A percentile compares a stretch with the other conserved stretches of the same genome.
These are phyloP conservation scores for Athalia cordata DNA, from an alignment of 2,888 invertebrate genomes.

Conservation along the genomic window DNA sequence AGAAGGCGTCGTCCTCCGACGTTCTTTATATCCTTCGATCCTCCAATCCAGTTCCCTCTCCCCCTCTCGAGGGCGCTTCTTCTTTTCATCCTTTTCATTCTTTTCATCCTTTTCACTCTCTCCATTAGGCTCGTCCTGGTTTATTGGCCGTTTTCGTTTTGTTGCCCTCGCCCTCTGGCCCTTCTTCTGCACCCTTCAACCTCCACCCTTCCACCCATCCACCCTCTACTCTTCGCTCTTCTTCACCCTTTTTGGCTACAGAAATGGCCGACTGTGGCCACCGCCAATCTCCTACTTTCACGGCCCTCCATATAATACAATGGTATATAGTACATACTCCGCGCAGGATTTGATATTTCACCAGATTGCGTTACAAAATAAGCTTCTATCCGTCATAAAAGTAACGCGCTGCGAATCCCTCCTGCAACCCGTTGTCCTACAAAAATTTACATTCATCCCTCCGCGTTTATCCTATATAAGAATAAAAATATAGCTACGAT, in stretches of 20 bases:
- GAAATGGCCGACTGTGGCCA: too few relatives aligned
- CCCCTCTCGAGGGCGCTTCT: slow-evolving; percentile 1
- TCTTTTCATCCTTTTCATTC: slow-evolving; percentile 34
- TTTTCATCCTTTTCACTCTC: slow-evolving; percentile 33
- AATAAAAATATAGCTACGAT: too few relatives aligned
- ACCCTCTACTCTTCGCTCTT: neutral
- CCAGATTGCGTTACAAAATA: slow-evolving; percentile 27
- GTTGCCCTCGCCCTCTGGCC: neutral
- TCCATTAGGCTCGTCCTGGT: slow-evolving; percentile 39
- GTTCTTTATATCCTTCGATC: neutral
- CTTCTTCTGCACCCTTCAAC: slow-evolving; percentile 23
- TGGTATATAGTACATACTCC: neutral
- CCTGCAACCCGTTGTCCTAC: too few relatives aligned
- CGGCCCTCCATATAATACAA: too few relatives aligned
- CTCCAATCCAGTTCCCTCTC: neutral
- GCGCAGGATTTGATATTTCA: slow-evolving; percentile 33
- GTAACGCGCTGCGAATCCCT: neutral
- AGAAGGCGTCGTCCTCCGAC: neutral
- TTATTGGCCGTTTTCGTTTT: slow-evolving; percentile 38
- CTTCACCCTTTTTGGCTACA: neutral
- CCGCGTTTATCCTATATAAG: too few relatives aligned
- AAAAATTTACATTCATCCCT: too few relatives aligned
- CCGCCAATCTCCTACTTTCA: too few relatives aligned
- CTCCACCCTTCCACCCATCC: neutral
- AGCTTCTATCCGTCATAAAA: slow-evolving; percentile 32